Conservation (phyloP, 2,888 invertebrate species). For the Deilephila elpenor region DNA sequence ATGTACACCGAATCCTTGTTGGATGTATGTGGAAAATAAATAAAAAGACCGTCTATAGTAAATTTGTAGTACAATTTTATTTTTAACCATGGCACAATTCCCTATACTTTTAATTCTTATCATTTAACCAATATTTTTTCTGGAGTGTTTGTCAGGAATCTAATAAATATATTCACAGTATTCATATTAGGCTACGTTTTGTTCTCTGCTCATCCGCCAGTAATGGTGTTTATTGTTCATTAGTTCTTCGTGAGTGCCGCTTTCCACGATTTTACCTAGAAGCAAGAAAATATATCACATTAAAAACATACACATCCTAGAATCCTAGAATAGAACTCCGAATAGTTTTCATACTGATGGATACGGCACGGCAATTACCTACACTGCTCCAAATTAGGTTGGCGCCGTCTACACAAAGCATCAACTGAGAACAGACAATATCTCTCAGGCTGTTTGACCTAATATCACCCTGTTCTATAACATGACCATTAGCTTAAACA, state of each 20-base stretch:
- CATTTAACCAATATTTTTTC: neutral
- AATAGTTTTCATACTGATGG: too few species aligned
- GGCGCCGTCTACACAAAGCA: too few species aligned
- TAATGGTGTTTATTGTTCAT: conserved; percentile 87
- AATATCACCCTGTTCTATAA: neutral
- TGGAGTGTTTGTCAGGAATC: neutral
- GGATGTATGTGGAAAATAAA: conserved; percentile 17
- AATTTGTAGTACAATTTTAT: neutral
- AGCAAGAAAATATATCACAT: conserved; percentile 34
- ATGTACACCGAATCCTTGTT: neutral
- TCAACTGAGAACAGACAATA: too few species aligned
- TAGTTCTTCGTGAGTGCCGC: conserved; percentile 89
- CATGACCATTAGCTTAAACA: too few species aligned
- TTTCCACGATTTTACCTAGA: conserved; percentile 88
- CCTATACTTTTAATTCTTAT: neutral
- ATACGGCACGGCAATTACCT: too few species aligned
- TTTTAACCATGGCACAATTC: conserved; percentile 3
- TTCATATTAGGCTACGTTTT: conserved; percentile 47
- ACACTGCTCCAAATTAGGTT: too few species aligned
- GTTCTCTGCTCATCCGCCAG: conserved; percentile 85
- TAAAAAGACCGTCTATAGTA: neutral
- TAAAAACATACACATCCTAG: neutral
- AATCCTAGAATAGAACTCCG: too few species aligned
- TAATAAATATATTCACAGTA: neutral
- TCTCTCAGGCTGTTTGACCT: too few species aligned